These are phyloP conservation scores for Solea solea DNA, from an alignment of 2,113 vertebrate species.

Conservation along the genomic window DNA sequence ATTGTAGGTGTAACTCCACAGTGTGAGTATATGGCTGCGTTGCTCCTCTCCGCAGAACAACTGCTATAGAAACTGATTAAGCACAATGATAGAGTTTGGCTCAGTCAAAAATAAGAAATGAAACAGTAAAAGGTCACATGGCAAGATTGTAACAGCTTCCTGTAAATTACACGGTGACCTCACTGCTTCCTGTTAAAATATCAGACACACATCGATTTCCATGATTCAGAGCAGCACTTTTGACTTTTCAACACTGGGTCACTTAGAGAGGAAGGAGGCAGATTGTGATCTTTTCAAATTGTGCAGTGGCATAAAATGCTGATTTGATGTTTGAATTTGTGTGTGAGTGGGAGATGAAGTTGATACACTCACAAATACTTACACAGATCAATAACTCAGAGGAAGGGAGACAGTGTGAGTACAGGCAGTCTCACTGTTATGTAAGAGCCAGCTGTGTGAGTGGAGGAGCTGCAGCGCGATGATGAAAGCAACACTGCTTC, in stretches of 20 bases:
- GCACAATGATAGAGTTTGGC: conserved; percentile 18
- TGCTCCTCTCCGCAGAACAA: conserved; percentile 18
- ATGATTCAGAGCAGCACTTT: conserved; percentile 51
- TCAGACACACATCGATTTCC: conserved; percentile 57
- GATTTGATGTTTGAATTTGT: conserved; percentile 34
- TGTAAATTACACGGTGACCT: conserved; percentile 53
- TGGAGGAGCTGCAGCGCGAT: conserved; percentile 40
- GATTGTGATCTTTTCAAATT: conserved; percentile 51
- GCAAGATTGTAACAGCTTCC: conserved; percentile 51
- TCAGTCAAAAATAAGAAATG: conserved; percentile 48
- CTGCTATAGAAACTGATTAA: conserved; percentile 5
- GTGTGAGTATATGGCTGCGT: not conserved
- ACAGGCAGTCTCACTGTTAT: conserved; percentile 47
- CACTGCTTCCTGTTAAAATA: conserved; percentile 53
- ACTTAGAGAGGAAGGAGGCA: conserved; percentile 33
- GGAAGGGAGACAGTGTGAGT: conserved; percentile 12
- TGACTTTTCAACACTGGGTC: conserved; percentile 46
- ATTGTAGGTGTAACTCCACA: conserved; percentile 4
- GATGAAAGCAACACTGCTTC: conserved; percentile 52
- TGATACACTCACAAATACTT: conserved; percentile 15
- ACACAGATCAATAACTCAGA: conserved; percentile 36
- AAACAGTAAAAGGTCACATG: conserved; percentile 64
- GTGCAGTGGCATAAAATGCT: conserved; percentile 21
- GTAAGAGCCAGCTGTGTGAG: conserved; percentile 65
- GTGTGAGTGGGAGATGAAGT: conserved; percentile 4